phyloP scores from a whole-genome alignment of 2,797 vertebrate genomes.

The Ibycter americanus region DNA sequence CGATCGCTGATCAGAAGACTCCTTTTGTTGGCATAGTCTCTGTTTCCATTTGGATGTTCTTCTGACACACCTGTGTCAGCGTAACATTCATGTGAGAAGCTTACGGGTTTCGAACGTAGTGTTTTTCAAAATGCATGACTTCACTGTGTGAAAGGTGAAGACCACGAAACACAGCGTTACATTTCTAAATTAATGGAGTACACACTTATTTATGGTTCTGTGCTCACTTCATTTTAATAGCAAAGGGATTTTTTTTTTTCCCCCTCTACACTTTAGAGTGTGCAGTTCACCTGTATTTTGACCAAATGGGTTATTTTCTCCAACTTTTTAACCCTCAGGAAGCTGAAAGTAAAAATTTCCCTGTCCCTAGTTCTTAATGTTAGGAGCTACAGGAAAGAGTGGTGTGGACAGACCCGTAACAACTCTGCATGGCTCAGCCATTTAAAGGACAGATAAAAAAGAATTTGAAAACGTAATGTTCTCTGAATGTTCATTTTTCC shows the following conservation, averaged over 20 bases:
- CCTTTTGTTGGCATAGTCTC: neutral
- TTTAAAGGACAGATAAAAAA: neutral
- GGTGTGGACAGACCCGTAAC: neutral
- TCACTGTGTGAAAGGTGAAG: neutral
- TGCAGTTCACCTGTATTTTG: neutral
- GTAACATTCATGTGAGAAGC: neutral
- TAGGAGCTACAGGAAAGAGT: neutral
- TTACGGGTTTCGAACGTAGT: neutral
- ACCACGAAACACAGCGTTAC: neutral
- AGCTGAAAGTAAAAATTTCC: neutral
- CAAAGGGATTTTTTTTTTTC: neutral
- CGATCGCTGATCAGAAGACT: neutral
- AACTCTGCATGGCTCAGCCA: neutral
- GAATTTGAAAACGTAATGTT: neutral
- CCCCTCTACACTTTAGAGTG: neutral
- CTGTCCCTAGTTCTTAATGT: neutral
- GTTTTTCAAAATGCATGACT: neutral
- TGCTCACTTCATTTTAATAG: neutral
- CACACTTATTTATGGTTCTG: neutral
- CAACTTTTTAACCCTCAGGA: neutral
- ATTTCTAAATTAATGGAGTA: neutral
- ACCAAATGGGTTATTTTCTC: neutral
- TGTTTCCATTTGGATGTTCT: neutral
- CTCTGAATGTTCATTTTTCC: neutral
- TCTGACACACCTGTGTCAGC: neutral